Conservation (phyloP, 2,888 invertebrate genomes). For the Dugesia japonica region DNA sequence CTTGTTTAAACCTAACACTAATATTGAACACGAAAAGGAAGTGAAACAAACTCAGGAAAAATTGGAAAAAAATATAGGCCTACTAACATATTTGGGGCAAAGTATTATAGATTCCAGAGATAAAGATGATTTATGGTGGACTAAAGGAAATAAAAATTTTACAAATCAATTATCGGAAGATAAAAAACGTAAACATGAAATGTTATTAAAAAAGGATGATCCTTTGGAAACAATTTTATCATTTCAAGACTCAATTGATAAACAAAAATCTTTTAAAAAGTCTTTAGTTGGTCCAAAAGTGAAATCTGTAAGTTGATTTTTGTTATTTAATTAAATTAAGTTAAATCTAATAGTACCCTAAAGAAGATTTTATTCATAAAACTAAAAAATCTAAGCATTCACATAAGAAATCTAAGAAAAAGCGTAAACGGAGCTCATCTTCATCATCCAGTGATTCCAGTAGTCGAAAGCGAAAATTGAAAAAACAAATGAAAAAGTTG, state of each 20-base stretch:
- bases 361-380: not conserved
- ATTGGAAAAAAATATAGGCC: slow-evolving; percentile 83
- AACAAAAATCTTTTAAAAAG: not conserved
- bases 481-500: too few species aligned
- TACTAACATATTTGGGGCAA: slow-evolving; percentile 75
- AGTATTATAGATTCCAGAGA: slow-evolving; percentile 40
- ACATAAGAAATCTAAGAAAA: not conserved
- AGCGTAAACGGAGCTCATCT: too few species aligned
- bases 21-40: slow-evolving; percentile 69
- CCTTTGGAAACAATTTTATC: not conserved
- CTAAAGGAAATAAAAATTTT: not conserved
- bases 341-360: too few species aligned
- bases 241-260: not conserved
- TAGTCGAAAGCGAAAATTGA: too few species aligned
- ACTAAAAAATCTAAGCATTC: not conserved
- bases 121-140: slow-evolving; percentile 11
- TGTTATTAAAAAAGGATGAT: not conserved
- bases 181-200: not conserved
- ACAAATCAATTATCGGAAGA: not conserved
- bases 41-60: slow-evolving; percentile 72
- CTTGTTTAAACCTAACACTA: slow-evolving; percentile 51
- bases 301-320: not conserved
- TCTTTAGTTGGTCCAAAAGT: not conserved
- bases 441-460: too few species aligned
- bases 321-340: not conserved